Evolutionary conservation across 2,113 vertebrate genomes (phyloP), one percentile per base, ranked within the genome.

Genomic region (Chloropsis cyanopogon): DNA sequence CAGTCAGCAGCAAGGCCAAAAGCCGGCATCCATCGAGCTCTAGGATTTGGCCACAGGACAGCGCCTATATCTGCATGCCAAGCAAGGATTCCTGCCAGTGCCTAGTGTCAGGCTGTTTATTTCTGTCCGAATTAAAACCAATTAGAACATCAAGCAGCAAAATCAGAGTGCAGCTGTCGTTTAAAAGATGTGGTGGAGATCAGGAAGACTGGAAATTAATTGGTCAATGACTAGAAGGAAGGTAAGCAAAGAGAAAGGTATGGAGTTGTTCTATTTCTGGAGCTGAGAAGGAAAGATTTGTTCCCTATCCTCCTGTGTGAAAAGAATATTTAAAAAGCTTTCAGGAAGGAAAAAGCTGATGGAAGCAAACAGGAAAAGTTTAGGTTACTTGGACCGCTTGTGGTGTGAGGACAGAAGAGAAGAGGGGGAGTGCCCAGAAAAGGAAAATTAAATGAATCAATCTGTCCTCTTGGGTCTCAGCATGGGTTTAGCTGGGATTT

Each of bases 101-200:
- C 87, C 87, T 87, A 39, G 75, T 35, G 82, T 68, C 73, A 82
- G 70, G 53, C 42, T 94, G 50, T 60, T 91, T 85, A 39, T 86
- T 95, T 93, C 72, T 86, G 70, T 90, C 88, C 1, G 0, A 47
- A 86, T 85, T 82, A 86, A 90, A 96, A 94, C n/a, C 90, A 90
- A 78, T 90, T 88, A 86, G 76, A 94, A 76, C 88, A 61, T 81
- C 72, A 82, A 88, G 88, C 54, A 94, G 60, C 39, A 96, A 91
- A 88, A 65, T 53, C 66, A 50, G 70, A 61, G 53, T 11, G 46
- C 35, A 68, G 66, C 28, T 4, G 8, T 53, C 2, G 2, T 80
- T 92, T 86, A n/a, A 73, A 95, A 77, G 69, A 89, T 65, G 65
- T 31, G 33, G 37, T 10, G 59, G 69, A 87, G 70, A 81, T 83